Evolutionary conservation across 2,797 vertebrate species (phyloP).

Genomic region (Mycteria americana): DNA sequence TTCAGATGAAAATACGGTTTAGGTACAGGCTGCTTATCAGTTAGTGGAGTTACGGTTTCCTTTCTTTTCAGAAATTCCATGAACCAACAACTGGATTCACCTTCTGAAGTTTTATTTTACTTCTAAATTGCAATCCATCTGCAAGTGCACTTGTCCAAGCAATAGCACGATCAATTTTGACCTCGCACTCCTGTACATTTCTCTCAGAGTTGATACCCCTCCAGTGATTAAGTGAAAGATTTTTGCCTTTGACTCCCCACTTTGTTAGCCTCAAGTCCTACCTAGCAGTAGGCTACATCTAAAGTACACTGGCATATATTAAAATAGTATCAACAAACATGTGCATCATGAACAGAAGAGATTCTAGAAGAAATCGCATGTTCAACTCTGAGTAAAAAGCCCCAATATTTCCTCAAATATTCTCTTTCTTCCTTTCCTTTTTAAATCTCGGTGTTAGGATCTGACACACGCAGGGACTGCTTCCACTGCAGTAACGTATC

Average conservation of each 20-base stretch:
- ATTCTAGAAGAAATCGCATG: not conserved
- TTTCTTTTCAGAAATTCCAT: not conserved
- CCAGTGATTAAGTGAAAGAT: not conserved
- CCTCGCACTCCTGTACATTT: not conserved
- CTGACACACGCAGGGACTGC: not conserved
- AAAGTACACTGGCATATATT: not conserved
- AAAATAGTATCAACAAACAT: not conserved
- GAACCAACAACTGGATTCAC: not conserved
- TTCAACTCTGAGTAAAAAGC: not conserved
- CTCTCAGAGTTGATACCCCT: not conserved
- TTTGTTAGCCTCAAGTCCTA: not conserved
- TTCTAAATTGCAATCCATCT: not conserved
- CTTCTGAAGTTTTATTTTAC: not conserved
- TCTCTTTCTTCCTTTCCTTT: not conserved
- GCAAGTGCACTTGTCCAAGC: not conserved
- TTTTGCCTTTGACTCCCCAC: not conserved
- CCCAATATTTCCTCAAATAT: not conserved
- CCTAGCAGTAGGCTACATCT: not conserved
- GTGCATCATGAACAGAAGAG: not conserved
- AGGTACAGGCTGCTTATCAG: not conserved
- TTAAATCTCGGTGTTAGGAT: rapidly evolving
- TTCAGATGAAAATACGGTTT: not conserved
- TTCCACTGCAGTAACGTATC: not conserved
- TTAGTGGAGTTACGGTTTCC: rapidly evolving
- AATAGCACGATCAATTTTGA: not conserved